These are phyloP conservation scores for Drosophila mauritiana DNA, from an alignment of 1,140 invertebrate species.

Conservation along the genomic window DNA sequence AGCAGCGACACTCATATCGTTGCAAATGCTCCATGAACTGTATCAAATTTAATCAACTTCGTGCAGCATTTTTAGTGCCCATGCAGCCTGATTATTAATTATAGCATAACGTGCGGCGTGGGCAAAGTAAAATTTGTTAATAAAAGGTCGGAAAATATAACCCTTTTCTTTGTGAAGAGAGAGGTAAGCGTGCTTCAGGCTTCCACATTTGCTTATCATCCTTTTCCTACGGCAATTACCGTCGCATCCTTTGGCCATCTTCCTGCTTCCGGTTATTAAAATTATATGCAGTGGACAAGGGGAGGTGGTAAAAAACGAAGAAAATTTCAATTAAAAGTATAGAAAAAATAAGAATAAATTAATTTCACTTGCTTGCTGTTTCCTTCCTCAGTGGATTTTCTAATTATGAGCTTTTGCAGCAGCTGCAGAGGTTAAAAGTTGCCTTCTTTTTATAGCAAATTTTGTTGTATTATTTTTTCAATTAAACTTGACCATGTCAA, in stretches of 20 bases:
- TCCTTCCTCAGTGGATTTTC: conserved; percentile 39
- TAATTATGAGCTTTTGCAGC: conserved; percentile 80
- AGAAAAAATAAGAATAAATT: conserved; percentile 76
- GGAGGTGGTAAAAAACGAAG: conserved; percentile 28
- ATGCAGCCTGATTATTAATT: conserved; percentile 66
- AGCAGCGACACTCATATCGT: conserved; percentile 3
- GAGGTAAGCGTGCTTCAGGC: conserved; percentile 6
- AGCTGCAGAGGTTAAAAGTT: conserved; percentile 74
- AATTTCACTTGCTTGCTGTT: conserved; percentile 52
- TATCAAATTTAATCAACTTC: conserved; percentile 79
- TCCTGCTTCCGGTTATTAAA: conserved; percentile 66
- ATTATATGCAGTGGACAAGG: conserved; percentile 58
- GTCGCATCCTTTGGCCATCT: conserved; percentile 68
- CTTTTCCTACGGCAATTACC: conserved; percentile 68
- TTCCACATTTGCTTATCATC: conserved; percentile 61
- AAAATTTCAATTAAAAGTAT: conserved; percentile 78
- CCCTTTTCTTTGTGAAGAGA: conserved; percentile 38
- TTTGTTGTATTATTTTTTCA: conserved; percentile 73
- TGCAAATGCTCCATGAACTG: conserved; percentile 53
- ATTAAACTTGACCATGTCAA: conserved; percentile 82
- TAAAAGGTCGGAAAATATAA: conserved; percentile 67
- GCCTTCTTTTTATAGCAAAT: conserved; percentile 63
- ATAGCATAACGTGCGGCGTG: conserved; percentile 76
- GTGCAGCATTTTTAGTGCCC: conserved; percentile 40
- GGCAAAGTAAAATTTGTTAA: conserved; percentile 81